Conservation (phyloP, 2,888 invertebrate species). For the Lissonota sp. region DNA sequence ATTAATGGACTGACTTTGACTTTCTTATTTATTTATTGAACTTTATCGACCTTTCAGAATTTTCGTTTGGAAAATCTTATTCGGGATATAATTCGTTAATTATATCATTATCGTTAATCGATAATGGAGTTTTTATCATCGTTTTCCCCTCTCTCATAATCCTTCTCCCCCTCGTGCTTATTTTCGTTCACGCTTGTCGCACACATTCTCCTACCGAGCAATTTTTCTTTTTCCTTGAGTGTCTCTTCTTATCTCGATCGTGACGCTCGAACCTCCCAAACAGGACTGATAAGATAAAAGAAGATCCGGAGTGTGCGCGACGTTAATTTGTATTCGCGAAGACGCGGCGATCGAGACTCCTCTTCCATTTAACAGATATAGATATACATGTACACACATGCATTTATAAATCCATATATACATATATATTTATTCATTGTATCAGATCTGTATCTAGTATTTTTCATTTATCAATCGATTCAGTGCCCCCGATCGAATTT, state of each 20-base stretch:
- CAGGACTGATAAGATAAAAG: conserved; percentile 73
- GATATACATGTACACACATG: conserved; percentile 28
- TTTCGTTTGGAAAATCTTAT: background rate
- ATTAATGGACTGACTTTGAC: too few species aligned
- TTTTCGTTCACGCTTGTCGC: background rate
- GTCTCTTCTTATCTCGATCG: conserved; percentile 57
- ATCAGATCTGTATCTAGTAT: conserved; percentile 50
- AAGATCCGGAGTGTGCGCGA: conserved; percentile 30
- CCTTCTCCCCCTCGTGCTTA: background rate
- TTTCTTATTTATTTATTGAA: too few species aligned
- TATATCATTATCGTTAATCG: conserved; percentile 10
- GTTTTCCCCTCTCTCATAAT: background rate
- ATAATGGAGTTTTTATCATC: conserved; percentile 10
- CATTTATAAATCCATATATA: conserved; percentile 20
- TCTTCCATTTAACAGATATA: conserved; percentile 48
- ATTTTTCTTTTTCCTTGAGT: conserved; percentile 32
- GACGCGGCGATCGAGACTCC: conserved; percentile 58
- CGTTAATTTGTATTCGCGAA: conserved; percentile 67
- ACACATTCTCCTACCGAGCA: conserved; percentile 11
- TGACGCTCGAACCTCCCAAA: conserved; percentile 52
- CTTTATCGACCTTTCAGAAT: too few species aligned
- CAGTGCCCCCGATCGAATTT: background rate
- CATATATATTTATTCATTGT: background rate
- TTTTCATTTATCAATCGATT: background rate
- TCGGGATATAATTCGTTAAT: background rate